Evolutionary conservation across 2,113 vertebrate genomes (phyloP).

Genomic region (Rhinopomastus cyanomelas): DNA sequence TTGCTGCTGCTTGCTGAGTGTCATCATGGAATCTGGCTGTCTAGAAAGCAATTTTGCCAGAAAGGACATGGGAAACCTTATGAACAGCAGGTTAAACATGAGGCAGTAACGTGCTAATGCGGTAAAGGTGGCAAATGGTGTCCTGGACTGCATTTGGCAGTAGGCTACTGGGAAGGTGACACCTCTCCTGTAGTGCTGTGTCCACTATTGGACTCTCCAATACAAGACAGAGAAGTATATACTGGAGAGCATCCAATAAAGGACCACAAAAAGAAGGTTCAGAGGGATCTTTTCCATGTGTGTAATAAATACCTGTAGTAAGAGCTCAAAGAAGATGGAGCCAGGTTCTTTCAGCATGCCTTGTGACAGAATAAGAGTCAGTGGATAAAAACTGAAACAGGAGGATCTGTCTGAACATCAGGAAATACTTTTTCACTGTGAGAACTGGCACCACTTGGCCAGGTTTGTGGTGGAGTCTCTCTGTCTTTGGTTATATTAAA

Average conservation of each 20-base stretch:
- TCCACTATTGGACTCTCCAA: not conserved
- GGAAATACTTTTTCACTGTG: not conserved
- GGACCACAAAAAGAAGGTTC: not conserved
- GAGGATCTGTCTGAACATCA: not conserved
- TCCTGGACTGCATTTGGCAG: not conserved
- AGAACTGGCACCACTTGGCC: not conserved
- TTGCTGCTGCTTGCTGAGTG: not conserved
- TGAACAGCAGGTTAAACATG: no score
- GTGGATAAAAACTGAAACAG: not conserved
- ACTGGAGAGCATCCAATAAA: not conserved
- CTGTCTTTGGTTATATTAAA: not conserved
- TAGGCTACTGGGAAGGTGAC: not conserved
- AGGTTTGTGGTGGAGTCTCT: not conserved
- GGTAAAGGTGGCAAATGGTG: no score
- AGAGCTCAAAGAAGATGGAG: not conserved
- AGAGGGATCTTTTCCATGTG: not conserved
- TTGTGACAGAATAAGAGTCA: not conserved
- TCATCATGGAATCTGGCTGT: not conserved
- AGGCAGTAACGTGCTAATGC: no score
- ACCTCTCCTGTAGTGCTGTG: not conserved
- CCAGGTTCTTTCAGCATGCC: not conserved
- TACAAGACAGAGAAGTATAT: fast-evolving
- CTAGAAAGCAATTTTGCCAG: not conserved
- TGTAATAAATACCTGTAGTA: not conserved
- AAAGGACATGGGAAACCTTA: not conserved